A percentile compares a stretch with the other conserved stretches of the same genome.
Conservation (phyloP, 2,113 vertebrate species). For the Spea multiplicata region DNA sequence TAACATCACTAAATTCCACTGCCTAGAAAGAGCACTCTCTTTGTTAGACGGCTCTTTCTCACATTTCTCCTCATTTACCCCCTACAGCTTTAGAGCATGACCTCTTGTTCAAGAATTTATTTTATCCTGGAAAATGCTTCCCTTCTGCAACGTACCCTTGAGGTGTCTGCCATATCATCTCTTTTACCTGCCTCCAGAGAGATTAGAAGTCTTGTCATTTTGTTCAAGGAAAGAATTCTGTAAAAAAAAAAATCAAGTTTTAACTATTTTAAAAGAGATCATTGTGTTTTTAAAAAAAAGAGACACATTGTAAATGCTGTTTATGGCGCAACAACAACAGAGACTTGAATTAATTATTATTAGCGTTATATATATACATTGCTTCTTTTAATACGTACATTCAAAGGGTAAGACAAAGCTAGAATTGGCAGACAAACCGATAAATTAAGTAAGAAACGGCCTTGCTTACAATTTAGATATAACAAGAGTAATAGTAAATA, state of each 20-base stretch:
- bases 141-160: conserved; percentile 24
- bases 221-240: neutral
- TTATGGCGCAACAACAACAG: neutral
- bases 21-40: neutral
- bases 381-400: too few relatives aligned
- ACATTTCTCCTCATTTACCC: conserved; percentile 19
- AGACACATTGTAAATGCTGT: neutral
- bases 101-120: conserved; percentile 45
- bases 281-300: too few relatives aligned
- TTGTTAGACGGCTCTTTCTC: conserved; percentile 28
- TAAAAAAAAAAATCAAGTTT: too few relatives aligned
- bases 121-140: conserved; percentile 39
- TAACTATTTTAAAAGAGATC: too few relatives aligned
- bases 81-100: conserved; percentile 39
- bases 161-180: conserved; percentile 1
- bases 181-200: conserved; percentile 1
- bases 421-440: too few relatives aligned
- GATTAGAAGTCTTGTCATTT: neutral
- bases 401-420: too few relatives aligned
- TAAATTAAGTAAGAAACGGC: too few relatives aligned
- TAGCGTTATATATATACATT: too few relatives aligned
- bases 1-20: conserved; percentile 1
- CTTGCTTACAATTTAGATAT: too few relatives aligned
- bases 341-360: neutral
- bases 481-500: too few relatives aligned